Base-by-base conservation (phyloP, 2,113 vertebrate genomes). In the Centropus bengalensis region DNA sequence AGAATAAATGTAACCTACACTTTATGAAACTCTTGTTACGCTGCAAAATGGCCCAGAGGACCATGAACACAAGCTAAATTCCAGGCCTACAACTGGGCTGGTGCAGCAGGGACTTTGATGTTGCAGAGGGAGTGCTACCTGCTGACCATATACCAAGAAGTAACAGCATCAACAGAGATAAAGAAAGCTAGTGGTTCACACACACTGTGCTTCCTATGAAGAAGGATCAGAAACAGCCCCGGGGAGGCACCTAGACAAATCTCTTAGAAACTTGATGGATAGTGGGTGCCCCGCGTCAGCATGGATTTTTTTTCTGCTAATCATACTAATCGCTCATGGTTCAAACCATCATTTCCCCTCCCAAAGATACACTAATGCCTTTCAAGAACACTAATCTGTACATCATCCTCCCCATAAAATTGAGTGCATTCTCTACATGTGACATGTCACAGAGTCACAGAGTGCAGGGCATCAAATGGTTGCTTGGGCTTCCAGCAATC, bases 271-370 rank as follows among this genome's bases (percentile, higher is more conserved):
- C 10, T 56, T 30, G 17, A 30, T 0, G 1, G 70, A n/a, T 0
- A 76, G 36, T 0, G 0, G 54, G 67, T 33, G 40, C 67, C 38
- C 44, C 33, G 28, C 74, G 59, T 63, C 69, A 95, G 88, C 66
- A 36, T 58, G 22, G 49, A n/a, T 52, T 69, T 75, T 64, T 92
- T 19, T 86, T 86, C 68, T 90, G 76, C 75, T 90, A 40, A 92
- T 77, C 71, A 58, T 27, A 82, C 54, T 77, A 80, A 64, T 44
- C 63, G 62, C 60, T 55, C 60, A 36, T 1, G 63, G 45, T 13
- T 49, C 36, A 6, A 8, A 55, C n/a, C 76, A 47, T 26, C 4
- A 2, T 38, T 47, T 66, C 38, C 87, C 32, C 58, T 76, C n/a
- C 66, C 51, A 68, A 54, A 70, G 16, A 55, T 33, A 32, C 20